phyloP scores from a whole-genome alignment of 2,888 invertebrate species.

The Stenoptilia bipunctidactyla region DNA sequence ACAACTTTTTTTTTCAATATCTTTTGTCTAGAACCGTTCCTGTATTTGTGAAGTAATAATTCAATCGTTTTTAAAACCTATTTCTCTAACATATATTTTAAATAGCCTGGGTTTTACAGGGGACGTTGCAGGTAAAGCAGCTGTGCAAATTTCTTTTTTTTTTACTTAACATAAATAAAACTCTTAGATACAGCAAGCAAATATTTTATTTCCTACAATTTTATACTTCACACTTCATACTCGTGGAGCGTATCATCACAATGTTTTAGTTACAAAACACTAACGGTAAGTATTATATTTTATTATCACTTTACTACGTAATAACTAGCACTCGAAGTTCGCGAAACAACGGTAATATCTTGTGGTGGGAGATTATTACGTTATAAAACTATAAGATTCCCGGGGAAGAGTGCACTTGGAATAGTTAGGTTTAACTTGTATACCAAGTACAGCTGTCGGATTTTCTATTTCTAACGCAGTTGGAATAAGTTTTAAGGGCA shows the following conservation, averaged over 20 bases:
- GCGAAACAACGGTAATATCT: slow-evolving; percentile 23
- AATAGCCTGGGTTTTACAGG: too few relatives aligned
- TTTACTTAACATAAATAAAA: too few relatives aligned
- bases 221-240: not conserved
- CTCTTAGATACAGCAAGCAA: too few relatives aligned
- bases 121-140: too few relatives aligned
- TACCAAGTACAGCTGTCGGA: slow-evolving; percentile 25
- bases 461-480: slow-evolving; percentile 4
- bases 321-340: slow-evolving; percentile 30
- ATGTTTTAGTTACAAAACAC: not conserved
- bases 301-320: slow-evolving; percentile 11
- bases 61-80: too few relatives aligned
- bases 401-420: slow-evolving; percentile 30
- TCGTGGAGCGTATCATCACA: not conserved
- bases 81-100: too few relatives aligned
- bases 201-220: too few relatives aligned
- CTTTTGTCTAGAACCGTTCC: too few relatives aligned
- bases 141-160: too few relatives aligned
- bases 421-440: slow-evolving; percentile 36
- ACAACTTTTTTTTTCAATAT: too few relatives aligned
- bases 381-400: slow-evolving; percentile 47
- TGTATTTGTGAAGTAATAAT: too few relatives aligned
- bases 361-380: slow-evolving; percentile 37
- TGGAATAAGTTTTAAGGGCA: not conserved
- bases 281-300: not conserved